Evolutionary conservation across 35 echinoderm and acorn worm genomes (phyloP).

Genomic region (Lytechinus variegatus): DNA sequence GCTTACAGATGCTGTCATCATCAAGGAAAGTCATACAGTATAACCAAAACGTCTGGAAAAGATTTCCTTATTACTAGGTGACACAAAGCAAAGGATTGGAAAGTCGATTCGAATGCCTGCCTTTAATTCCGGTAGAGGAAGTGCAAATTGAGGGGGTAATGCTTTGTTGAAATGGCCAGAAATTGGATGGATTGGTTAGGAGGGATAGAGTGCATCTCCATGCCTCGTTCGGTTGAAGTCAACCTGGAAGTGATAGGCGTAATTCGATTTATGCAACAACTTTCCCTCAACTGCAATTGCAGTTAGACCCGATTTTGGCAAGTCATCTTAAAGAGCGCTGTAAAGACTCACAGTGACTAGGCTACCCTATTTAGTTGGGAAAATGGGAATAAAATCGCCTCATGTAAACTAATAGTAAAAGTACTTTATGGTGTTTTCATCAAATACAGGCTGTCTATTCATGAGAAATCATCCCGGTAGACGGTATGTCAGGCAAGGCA

Average conservation of each 20-base stretch:
- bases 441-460: too few relatives aligned
- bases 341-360: neutral
- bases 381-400: too few relatives aligned
- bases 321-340: neutral
- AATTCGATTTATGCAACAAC: conserved; percentile 4
- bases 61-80: neutral
- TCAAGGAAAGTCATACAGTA: neutral
- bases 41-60: neutral
- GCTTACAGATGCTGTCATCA: neutral
- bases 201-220: conserved; percentile 3
- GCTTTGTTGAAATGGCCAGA: conserved; percentile 21
- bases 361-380: too few relatives aligned
- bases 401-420: too few relatives aligned
- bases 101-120: neutral
- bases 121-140: conserved; percentile 11
- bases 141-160: conserved; percentile 4
- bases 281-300: neutral
- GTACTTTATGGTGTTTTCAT: too few relatives aligned
- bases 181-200: conserved; percentile 19
- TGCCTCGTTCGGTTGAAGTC: neutral
- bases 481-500: too few relatives aligned
- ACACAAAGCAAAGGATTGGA: neutral
- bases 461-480: too few relatives aligned
- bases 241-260: neutral
- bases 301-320: neutral